A percentile compares a stretch with the other conserved stretches of the same genome.
Evolutionary conservation across 2,888 invertebrate species (phyloP).

Genomic region (Ophion costatus): DNA sequence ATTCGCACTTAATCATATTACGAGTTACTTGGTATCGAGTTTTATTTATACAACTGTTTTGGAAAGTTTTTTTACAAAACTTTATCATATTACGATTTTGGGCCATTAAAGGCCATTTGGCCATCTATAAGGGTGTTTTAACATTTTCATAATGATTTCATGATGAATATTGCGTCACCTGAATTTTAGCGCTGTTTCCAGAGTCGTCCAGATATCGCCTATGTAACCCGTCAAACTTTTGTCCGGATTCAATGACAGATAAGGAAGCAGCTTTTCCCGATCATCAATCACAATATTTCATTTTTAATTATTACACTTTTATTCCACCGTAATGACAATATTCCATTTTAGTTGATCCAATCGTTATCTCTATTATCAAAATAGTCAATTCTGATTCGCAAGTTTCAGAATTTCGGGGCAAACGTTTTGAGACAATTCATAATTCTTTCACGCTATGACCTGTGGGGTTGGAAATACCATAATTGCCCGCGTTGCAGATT

Average conservation of each 20-base stretch:
- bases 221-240: slow-evolving; percentile 80
- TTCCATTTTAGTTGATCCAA: background rate
- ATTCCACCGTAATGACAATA: background rate
- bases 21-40: too few relatives aligned
- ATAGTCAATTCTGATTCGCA: background rate
- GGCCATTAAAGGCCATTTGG: too few relatives aligned
- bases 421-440: too few relatives aligned
- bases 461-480: too few relatives aligned
- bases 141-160: background rate
- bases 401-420: background rate
- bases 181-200: slow-evolving; percentile 80
- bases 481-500: too few relatives aligned
- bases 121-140: background rate
- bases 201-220: slow-evolving; percentile 82
- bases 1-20: too few relatives aligned
- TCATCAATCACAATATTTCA: background rate
- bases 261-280: slow-evolving; percentile 80
- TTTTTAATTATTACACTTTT: background rate
- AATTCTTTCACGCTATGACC: too few relatives aligned
- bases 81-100: too few relatives aligned
- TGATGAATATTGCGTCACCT: slow-evolving; percentile 73
- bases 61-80: too few relatives aligned
- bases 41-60: too few relatives aligned
- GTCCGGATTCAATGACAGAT: slow-evolving; percentile 75
- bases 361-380: background rate